Evolutionary conservation across 2,888 invertebrate genomes (phyloP), one percentile per base, ranked within the genome.

Genomic region (Camptogramma bilineatum): DNA sequence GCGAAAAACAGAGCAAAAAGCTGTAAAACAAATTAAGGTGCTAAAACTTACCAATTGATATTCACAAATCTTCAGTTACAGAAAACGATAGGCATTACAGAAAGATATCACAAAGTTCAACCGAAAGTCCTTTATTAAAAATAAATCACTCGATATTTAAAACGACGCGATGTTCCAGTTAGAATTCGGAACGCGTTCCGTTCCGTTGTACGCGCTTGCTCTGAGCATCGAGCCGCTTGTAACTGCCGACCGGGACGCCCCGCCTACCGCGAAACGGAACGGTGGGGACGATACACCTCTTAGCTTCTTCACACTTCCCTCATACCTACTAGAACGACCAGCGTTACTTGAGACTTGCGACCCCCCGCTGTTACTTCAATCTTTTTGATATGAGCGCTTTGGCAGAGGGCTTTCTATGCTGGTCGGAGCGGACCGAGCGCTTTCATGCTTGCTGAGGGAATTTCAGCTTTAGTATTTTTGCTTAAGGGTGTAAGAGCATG

Each of bases 261-360:
- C 90, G 90, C 90, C 90, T 82, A 85, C 85, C 77, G 79, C 82
- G 81, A 78, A 81, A 85, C 85, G 83, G 76, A 84, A 86, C 86
- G 87, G 84, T 78, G 85, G 84, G 85, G 88, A 87, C 83, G 85
- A 73, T 73, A 89, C 90, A 90, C 90, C 90, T 90, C 89, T 90
- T 90, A 90, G 87, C 89, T 85, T 89, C 88, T 90, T 90, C 88
- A 90, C 90, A 89, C 90, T 90, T 88, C 84, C 86, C 83, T 84
- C 55, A 77, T 72, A 34, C 72, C 66, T 66, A 66, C 62, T 90
- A 90, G 90, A 82, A 73, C 72, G 80, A 76, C 91, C 87, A 82
- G 70, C 72, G 46, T 71, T 69, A 57, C 65, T 68, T 75, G 87
- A 82, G 67, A 88, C 76, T 55, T 77, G 68, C 65, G 78, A 60